Conservation (phyloP, 2,888 invertebrate genomes). For the Acanthosepion pharaonis region DNA sequence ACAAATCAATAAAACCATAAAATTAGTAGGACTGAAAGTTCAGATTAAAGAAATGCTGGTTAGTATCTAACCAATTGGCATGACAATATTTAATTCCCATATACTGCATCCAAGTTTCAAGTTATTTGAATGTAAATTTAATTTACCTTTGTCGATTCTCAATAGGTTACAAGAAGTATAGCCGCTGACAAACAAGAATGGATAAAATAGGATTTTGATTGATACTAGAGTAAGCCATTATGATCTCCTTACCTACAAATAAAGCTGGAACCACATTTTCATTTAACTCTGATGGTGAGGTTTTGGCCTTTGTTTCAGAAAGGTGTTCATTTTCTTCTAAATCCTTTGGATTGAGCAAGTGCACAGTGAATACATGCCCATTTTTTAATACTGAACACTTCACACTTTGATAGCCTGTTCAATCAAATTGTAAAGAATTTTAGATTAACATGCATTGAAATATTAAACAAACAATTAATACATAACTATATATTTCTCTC, state of each 20-base stretch:
- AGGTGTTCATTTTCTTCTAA: conserved; percentile 51
- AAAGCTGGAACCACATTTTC: not conserved
- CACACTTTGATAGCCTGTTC: conserved; percentile 66
- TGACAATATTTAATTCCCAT: too few relatives aligned
- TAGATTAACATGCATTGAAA: too few relatives aligned
- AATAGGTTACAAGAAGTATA: not conserved
- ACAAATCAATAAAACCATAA: too few relatives aligned
- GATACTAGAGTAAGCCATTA: not conserved
- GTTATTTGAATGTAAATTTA: too few relatives aligned
- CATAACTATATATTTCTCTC: too few relatives aligned
- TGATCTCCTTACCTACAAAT: not conserved
- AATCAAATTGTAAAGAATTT: not conserved
- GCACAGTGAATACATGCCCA: conserved; percentile 72
- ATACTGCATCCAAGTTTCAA: too few relatives aligned
- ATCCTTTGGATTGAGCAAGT: conserved; percentile 71
- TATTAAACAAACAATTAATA: too few relatives aligned
- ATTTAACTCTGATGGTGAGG: not conserved
- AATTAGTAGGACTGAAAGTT: too few relatives aligned
- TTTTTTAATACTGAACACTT: conserved; percentile 71
- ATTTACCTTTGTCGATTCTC: too few relatives aligned
- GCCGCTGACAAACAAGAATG: not conserved
- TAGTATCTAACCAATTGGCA: too few relatives aligned
- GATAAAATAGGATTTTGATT: not conserved
- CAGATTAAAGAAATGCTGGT: too few relatives aligned
- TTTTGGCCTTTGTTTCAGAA: not conserved